These are phyloP conservation scores for Arrhamphus sclerolepis DNA, from an alignment of 2,797 vertebrate species.

Conservation along the genomic window DNA sequence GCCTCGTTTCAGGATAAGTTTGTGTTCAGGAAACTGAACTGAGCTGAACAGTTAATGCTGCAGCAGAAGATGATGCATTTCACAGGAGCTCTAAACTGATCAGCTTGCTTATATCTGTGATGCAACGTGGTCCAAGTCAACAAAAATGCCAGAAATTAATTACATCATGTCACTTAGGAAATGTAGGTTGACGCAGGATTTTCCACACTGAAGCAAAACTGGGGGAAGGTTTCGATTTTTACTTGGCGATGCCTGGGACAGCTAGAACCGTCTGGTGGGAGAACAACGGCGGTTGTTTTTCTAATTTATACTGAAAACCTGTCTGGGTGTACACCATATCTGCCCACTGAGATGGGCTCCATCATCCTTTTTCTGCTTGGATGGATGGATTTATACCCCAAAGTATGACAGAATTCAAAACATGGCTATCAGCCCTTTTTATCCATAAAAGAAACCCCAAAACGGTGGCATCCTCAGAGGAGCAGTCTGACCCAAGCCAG, in stretches of 20 bases:
- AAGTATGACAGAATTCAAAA: too few species aligned
- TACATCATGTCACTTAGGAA: not conserved
- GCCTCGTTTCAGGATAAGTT: not conserved
- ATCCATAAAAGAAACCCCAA: not conserved
- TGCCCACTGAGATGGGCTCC: too few species aligned
- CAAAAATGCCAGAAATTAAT: not conserved
- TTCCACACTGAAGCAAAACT: not conserved
- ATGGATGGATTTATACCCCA: too few species aligned
- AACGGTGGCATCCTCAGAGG: not conserved
- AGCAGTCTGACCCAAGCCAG: not conserved
- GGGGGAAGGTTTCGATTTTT: not conserved
- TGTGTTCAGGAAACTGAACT: not conserved
- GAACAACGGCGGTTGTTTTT: too few species aligned
- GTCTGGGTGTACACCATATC: too few species aligned
- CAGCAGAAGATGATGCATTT: not conserved
- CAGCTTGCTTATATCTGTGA: too few species aligned
- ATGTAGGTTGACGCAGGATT: not conserved
- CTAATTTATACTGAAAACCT: too few species aligned
- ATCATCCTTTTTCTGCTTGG: too few species aligned
- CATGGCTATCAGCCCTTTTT: too few species aligned
- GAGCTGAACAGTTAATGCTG: not conserved
- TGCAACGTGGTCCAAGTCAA: too few species aligned
- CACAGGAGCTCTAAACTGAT: too few species aligned
- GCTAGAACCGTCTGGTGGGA: too few species aligned
- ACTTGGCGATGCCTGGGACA: not conserved